A percentile compares a stretch with the other conserved stretches of the same genome.
Conservation (phyloP, 2,797 vertebrate species). For the Myotis findleyi region DNA sequence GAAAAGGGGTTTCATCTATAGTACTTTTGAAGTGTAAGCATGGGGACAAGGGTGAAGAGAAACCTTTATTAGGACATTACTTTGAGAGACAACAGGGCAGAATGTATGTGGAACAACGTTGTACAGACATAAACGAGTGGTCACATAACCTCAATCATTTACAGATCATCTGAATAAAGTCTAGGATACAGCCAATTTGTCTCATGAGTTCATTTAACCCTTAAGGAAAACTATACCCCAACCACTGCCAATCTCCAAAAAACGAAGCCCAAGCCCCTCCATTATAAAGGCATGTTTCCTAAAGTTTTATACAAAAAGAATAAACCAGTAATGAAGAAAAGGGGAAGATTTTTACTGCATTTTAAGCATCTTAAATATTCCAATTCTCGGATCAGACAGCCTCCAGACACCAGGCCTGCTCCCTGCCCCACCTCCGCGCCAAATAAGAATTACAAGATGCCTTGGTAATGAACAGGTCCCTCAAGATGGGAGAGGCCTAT, state of each 20-base stretch:
- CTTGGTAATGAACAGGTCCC: neutral
- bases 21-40: neutral
- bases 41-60: neutral
- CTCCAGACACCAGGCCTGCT: neutral
- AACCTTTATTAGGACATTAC: constrained; percentile 62
- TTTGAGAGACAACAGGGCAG: constrained; percentile 61
- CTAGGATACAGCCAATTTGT: constrained; percentile 36
- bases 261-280: neutral
- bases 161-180: constrained; percentile 25
- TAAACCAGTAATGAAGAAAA: neutral
- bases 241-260: constrained; percentile 28
- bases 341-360: neutral
- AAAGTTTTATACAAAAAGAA: neutral
- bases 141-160: constrained; percentile 48
- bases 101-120: constrained; percentile 45
- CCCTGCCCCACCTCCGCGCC: neutral
- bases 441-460: neutral
- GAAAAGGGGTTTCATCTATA: constrained; percentile 59
- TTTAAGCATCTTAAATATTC: constrained; percentile 52
- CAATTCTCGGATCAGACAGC: neutral
- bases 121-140: constrained; percentile 66
- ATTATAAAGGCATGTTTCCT: neutral
- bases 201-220: constrained; percentile 58
- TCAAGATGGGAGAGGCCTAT: neutral
- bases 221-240: neutral